These are phyloP conservation scores for Phania funesta DNA, from an alignment of 2,888 invertebrate genomes.

Conservation along the genomic window DNA sequence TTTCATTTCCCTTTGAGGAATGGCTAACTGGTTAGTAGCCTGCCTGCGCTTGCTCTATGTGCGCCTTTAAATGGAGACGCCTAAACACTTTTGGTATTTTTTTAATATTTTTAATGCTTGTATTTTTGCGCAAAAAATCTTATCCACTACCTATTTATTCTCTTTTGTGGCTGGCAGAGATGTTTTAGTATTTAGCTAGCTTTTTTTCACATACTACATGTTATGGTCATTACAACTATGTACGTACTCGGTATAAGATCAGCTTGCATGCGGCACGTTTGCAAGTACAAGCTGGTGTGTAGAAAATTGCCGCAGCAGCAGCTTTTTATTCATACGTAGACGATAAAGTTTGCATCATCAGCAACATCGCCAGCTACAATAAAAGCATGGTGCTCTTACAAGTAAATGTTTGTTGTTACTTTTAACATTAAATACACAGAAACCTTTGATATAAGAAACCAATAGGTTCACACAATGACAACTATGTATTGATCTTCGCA, in stretches of 20 bases:
- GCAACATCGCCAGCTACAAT: background rate
- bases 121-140: background rate
- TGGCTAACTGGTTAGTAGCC: background rate
- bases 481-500: too few species aligned
- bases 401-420: background rate
- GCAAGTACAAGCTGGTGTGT: slow-evolving; percentile 23
- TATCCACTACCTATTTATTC: background rate
- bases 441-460: too few species aligned
- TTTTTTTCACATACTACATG: slow-evolving; percentile 31
- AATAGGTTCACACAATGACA: too few species aligned
- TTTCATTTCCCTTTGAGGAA: slow-evolving; percentile 1
- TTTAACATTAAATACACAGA: too few species aligned
- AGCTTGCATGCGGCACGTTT: slow-evolving; percentile 48
- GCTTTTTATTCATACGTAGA: background rate
- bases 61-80: slow-evolving; percentile 28
- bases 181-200: background rate
- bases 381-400: background rate
- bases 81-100: slow-evolving; percentile 31
- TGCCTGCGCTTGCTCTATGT: background rate
- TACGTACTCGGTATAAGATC: background rate
- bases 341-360: slow-evolving; percentile 14
- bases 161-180: background rate
- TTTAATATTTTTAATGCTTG: slow-evolving; percentile 3
- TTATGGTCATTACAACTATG: slow-evolving; percentile 31
- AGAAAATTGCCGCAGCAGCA: slow-evolving; percentile 36